Evolutionary conservation across 1,140 invertebrate species (phyloP), one percentile per base, ranked within the genome.

Genomic region (Sinonovacula constricta): DNA sequence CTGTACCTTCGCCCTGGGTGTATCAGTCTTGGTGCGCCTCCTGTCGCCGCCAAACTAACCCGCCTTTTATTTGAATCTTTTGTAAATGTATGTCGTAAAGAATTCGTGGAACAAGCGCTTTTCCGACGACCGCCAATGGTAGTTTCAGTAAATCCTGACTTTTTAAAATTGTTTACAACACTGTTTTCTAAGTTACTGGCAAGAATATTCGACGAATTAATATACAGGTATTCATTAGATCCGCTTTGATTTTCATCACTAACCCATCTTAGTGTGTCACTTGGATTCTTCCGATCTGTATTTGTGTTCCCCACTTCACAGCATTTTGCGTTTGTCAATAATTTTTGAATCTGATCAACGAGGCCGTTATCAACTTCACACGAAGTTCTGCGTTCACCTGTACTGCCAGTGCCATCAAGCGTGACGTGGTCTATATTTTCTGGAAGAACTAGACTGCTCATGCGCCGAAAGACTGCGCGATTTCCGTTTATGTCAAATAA

Each of bases 251-350:
- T n/a, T n/a, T n/a, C n/a, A n/a, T 18, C 18, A 45, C 39, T 45
- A 18, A 45, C 39, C 39, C 7, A 45, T 45, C 7, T 45, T 45
- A 18, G 7, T 45, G 39, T 10, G 18, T 45, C 39, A 45, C 14
- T 63, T 22, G 26, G 62, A 49, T 15, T 45, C 14, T 63, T 22
- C n/a, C 56, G 57, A 22, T 45, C 39, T 10, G 22, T 36, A n/a
- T 30, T 24, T 4, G 36, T 28, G n/a, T 53, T 34, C 39, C 66
- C 71, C 30, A 26, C 30, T 39, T 57, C 66, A n/a, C 39, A 63
- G 18, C 65, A 49, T 56, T 75, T 36, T 15, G 66, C 71, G 10
- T 75, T 75, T 51, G 34, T 54, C 3, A 75, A 65, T 26, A 75
- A 45, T 10, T 18, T 45, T 45, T 45, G 39, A 18, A 45, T 45